phyloP scores from a whole-genome alignment of 23 tunicate genomes.

The Ascidia mentula region DNA sequence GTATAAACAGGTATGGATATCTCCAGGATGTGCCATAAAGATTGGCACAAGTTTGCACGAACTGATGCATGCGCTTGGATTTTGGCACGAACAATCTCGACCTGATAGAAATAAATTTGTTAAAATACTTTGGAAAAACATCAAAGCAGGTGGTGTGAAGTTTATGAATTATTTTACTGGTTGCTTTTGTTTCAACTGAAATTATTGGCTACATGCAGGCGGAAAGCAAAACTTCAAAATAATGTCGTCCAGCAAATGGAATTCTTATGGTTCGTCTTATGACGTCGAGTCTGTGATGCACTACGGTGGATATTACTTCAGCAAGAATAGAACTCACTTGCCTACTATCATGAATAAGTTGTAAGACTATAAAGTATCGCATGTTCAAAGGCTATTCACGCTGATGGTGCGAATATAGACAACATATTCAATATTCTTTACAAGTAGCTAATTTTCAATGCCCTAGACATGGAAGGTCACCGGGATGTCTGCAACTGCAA shows the following conservation, averaged over 20 bases:
- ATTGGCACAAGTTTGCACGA: constrained; percentile 57
- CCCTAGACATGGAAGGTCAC: too few relatives aligned
- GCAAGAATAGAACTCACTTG: not conserved
- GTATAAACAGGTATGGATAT: constrained; percentile 42
- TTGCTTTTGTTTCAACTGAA: too few relatives aligned
- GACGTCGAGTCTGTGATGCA: constrained; percentile 67
- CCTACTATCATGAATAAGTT: constrained; percentile 42
- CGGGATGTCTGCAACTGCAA: too few relatives aligned
- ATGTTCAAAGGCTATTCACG: too few relatives aligned
- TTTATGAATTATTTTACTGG: too few relatives aligned
- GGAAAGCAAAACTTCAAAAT: constrained; percentile 27
- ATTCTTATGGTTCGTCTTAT: constrained; percentile 21
- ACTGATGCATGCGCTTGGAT: constrained; percentile 71
- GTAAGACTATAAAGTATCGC: too few relatives aligned
- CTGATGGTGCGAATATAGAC: too few relatives aligned
- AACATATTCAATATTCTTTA: too few relatives aligned
- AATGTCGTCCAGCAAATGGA: not conserved
- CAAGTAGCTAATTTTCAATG: too few relatives aligned
- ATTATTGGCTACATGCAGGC: too few relatives aligned
- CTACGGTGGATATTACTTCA: constrained; percentile 53
- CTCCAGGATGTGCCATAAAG: constrained; percentile 29
- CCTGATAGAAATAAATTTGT: constrained; percentile 44
- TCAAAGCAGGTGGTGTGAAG: too few relatives aligned
- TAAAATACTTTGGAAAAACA: constrained; percentile 25
- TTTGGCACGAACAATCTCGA: constrained; percentile 69